Percentiles rank a stretch among this genome's conserved stretches.
Conservation (phyloP, 23 tunicate genomes). For the Botrylloides violaceus region DNA sequence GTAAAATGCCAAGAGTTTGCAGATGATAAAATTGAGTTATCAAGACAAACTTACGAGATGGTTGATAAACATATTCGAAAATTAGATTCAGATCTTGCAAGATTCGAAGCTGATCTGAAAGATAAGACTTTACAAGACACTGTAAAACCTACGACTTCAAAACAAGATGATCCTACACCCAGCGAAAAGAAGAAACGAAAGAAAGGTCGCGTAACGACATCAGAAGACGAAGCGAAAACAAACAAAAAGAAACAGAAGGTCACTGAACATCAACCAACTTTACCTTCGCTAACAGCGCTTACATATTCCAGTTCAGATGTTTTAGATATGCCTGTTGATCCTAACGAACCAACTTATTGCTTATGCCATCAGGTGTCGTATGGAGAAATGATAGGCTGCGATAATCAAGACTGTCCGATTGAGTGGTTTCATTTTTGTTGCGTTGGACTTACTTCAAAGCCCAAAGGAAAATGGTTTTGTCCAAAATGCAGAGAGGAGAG, state of each 20-base stretch:
- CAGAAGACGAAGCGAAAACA: constrained; percentile 48
- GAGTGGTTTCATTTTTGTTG: constrained; percentile 98
- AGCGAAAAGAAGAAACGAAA: constrained; percentile 20
- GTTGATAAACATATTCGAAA: constrained; percentile 91
- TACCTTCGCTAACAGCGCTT: constrained; percentile 24
- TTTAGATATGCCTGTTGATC: constrained; percentile 98
- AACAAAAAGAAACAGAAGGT: constrained; percentile 49
- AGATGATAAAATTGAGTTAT: constrained; percentile 81
- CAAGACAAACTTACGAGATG: constrained; percentile 88
- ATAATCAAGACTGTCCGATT: constrained; percentile 91
- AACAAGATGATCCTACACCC: constrained; percentile 2
- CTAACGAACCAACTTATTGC: constrained; percentile 98
- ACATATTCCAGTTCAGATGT: constrained; percentile 80
- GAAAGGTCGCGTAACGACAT: constrained; percentile 59
- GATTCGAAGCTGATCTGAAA: constrained; percentile 82
- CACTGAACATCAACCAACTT: background rate
- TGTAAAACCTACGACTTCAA: constrained; percentile 33
- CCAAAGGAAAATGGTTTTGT: constrained; percentile 95
- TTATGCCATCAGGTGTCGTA: constrained; percentile 96
- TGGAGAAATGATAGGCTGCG: constrained; percentile 99
- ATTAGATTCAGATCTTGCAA: constrained; percentile 82
- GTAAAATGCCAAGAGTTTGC: constrained; percentile 84
- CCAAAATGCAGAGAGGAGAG: constrained; percentile 55
- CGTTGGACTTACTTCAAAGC: constrained; percentile 65
- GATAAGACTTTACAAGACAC: constrained; percentile 77